Evolutionary conservation across 2,797 vertebrate genomes (phyloP).

Genomic region (Gymnopithys bicolor): DNA sequence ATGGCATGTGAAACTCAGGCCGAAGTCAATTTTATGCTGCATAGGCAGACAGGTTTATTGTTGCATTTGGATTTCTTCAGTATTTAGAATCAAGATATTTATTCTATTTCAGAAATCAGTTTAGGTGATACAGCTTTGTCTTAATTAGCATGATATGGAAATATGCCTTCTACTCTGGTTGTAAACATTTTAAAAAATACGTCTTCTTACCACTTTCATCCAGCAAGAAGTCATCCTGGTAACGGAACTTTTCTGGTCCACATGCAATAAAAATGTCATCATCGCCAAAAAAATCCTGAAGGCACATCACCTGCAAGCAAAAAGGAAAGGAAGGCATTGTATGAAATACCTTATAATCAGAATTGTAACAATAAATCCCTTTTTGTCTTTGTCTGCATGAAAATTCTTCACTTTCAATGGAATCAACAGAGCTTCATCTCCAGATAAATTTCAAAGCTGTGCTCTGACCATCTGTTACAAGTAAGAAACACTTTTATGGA

Average conservation of each 20-base stretch:
- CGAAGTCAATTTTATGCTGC: not conserved
- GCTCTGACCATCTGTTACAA: conserved; percentile 63
- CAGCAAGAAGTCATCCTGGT: conserved; percentile 98
- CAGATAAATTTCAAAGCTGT: conserved; percentile 63
- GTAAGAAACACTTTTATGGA: conserved; percentile 51
- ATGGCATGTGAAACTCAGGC: not conserved
- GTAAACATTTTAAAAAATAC: conserved; percentile 59
- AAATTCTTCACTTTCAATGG: conserved; percentile 60
- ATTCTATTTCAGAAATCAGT: conserved; percentile 51
- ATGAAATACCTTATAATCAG: conserved; percentile 51
- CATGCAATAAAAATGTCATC: conserved; percentile 99
- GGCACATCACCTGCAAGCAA: conserved; percentile 88
- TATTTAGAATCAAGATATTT: conserved; percentile 51
- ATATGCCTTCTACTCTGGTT: conserved; percentile 26
- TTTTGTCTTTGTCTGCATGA: conserved; percentile 25
- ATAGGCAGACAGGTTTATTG: conserved; percentile 2
- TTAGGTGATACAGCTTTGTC: conserved; percentile 53
- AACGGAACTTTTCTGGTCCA: conserved; percentile 98
- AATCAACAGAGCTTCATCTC: conserved; percentile 59
- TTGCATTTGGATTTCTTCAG: conserved; percentile 30
- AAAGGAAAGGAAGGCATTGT: conserved; percentile 65
- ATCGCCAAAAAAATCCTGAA: conserved; percentile 97
- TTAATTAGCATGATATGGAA: conserved; percentile 46
- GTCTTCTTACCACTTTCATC: conserved; percentile 91
- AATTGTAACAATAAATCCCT: conserved; percentile 19